Conservation (phyloP, 1,140 invertebrate genomes). For the Drosophila sproati region DNA sequence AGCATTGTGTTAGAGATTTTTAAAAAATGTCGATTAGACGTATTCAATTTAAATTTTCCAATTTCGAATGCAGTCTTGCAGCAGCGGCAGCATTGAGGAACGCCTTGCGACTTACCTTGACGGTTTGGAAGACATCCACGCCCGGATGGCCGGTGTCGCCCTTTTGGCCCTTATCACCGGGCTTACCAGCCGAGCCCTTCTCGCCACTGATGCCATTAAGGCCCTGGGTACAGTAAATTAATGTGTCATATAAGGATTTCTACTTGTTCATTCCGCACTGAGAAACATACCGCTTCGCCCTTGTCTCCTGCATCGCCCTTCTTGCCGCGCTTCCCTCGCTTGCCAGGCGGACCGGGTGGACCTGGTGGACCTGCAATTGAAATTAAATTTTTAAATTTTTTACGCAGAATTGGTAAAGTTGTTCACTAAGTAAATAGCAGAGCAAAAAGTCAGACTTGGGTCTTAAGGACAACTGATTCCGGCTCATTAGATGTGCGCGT, state of each 20-base stretch:
- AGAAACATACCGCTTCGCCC: constrained; percentile 89
- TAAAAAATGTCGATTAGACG: constrained; percentile 51
- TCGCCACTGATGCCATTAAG: constrained; percentile 97
- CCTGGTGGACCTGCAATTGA: constrained; percentile 89
- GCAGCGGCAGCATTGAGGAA: constrained; percentile 14
- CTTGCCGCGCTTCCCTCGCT: constrained; percentile 94
- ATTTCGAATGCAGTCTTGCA: constrained; percentile 60
- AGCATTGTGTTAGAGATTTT: constrained; percentile 34
- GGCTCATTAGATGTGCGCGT: constrained; percentile 74
- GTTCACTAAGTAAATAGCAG: constrained; percentile 37
- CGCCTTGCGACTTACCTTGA: constrained; percentile 89
- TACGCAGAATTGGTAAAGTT: constrained; percentile 47
- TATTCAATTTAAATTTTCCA: constrained; percentile 37
- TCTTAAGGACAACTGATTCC: constrained; percentile 60
- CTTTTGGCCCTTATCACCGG: constrained; percentile 94
- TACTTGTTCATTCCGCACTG: not conserved
- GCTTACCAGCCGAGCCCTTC: constrained; percentile 95
- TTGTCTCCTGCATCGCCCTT: constrained; percentile 93
- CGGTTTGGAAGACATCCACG: constrained; percentile 94
- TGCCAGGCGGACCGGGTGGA: constrained; percentile 91
- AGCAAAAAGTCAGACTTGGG: constrained; percentile 4
- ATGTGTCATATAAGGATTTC: constrained; percentile 5
- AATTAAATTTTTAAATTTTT: constrained; percentile 59
- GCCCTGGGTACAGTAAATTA: constrained; percentile 87
- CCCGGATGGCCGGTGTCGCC: constrained; percentile 94